phyloP scores from a whole-genome alignment of 2,797 vertebrate species.

The Meriones psammophilus region DNA sequence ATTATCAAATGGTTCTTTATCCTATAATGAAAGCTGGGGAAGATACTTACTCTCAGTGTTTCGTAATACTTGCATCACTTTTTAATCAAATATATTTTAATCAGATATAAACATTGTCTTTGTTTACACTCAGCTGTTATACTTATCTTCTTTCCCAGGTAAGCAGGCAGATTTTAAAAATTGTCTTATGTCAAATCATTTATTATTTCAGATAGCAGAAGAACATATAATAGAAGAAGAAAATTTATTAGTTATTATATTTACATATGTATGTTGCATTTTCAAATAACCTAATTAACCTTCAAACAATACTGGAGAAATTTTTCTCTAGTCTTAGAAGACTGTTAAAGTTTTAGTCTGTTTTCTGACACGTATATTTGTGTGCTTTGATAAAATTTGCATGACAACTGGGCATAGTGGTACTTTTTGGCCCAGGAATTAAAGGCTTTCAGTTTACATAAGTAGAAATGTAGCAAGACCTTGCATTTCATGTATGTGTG shows the following conservation, averaged over 20 bases:
- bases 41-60: not conserved
- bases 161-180: not conserved
- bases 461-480: not conserved
- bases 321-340: not conserved
- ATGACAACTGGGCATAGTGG: not conserved
- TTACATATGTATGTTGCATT: not conserved
- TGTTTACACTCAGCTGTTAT: not conserved
- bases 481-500: not conserved
- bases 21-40: not conserved
- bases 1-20: not conserved
- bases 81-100: not conserved
- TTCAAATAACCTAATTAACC: not conserved
- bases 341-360: slow-evolving; percentile 7
- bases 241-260: not conserved
- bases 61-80: not conserved
- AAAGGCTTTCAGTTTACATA: not conserved
- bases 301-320: slow-evolving; percentile 2
- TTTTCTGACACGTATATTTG: not conserved
- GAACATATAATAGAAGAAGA: slow-evolving; percentile 30
- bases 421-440: not conserved
- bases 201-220: not conserved
- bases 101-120: not conserved
- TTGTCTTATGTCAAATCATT: not conserved
- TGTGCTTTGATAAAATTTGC: not conserved
- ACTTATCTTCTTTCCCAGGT: not conserved